Conservation (phyloP, 2,113 vertebrate genomes). For the Myxocyprinus asiaticus region DNA sequence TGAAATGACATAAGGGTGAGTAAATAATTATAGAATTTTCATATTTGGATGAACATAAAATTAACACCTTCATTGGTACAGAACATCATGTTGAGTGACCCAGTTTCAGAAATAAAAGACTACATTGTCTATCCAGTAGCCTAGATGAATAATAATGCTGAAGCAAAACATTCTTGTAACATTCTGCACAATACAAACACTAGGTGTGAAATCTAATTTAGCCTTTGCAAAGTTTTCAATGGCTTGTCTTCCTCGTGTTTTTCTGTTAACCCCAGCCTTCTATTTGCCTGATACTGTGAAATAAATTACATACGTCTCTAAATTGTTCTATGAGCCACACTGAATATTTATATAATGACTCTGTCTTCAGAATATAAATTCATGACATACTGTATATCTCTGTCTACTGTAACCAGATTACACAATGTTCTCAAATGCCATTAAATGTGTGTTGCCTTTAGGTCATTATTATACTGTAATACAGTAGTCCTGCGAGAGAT, state of each 20-base stretch:
- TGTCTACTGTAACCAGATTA: constrained; percentile 20
- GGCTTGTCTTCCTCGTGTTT: background rate
- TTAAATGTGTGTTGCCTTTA: constrained; percentile 27
- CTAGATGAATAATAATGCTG: background rate
- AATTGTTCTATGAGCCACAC: background rate
- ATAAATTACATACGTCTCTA: too few relatives aligned
- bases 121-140: background rate
- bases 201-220: background rate
- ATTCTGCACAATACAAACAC: background rate
- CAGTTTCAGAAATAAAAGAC: background rate
- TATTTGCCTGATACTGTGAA: too few relatives aligned
- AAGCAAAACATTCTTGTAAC: background rate
- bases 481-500: background rate
- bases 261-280: background rate
- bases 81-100: too few relatives aligned
- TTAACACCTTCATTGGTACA: too few relatives aligned
- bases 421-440: constrained; percentile 28
- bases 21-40: too few relatives aligned
- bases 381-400: background rate
- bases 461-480: constrained; percentile 25
- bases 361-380: constrained; percentile 11
- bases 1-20: too few relatives aligned
- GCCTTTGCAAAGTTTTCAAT: background rate
- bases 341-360: constrained; percentile 10
- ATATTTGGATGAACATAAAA: too few relatives aligned